Percentiles rank a stretch among this genome's conserved stretches.
phyloP scores from a whole-genome alignment of 2,797 vertebrate species.

The Schizopygopsis pylzovi region DNA sequence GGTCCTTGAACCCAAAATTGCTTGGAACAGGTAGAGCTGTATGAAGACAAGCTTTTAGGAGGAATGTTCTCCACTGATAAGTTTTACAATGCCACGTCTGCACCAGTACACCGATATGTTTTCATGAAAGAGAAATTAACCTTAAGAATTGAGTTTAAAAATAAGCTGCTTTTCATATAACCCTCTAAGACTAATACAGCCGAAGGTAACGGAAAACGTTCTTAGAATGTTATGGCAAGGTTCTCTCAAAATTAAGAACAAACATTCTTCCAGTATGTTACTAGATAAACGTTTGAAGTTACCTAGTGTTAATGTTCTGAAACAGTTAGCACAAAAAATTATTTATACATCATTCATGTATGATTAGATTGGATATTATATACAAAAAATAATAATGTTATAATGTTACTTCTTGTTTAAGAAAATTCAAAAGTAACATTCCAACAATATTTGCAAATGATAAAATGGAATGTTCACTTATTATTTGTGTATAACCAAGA shows the following conservation, averaged over 20 bases:
- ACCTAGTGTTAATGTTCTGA: not conserved
- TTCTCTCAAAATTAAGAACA: not conserved
- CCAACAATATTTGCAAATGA: not conserved
- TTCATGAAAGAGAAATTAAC: not conserved
- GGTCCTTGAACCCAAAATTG: constrained; percentile 61
- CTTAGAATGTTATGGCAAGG: not conserved
- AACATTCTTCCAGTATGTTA: not conserved
- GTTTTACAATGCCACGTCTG: constrained; percentile 40
- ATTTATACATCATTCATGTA: not conserved
- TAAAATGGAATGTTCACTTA: not conserved
- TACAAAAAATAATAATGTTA: no score
- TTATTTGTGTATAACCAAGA: not conserved
- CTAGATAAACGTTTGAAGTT: not conserved
- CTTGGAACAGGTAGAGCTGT: not conserved
- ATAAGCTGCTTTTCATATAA: not conserved
- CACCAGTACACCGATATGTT: not conserved
- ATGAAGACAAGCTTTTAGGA: constrained; percentile 60
- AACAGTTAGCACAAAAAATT: not conserved
- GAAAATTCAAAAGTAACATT: not conserved
- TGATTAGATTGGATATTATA: not conserved
- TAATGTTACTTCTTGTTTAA: not conserved
- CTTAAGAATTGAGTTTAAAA: not conserved
- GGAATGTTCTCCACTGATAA: constrained; percentile 62
- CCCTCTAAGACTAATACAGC: not conserved
- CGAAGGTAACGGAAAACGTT: not conserved